phyloP scores from a whole-genome alignment of 2,113 vertebrate species.

The Bufo gargarizans region DNA sequence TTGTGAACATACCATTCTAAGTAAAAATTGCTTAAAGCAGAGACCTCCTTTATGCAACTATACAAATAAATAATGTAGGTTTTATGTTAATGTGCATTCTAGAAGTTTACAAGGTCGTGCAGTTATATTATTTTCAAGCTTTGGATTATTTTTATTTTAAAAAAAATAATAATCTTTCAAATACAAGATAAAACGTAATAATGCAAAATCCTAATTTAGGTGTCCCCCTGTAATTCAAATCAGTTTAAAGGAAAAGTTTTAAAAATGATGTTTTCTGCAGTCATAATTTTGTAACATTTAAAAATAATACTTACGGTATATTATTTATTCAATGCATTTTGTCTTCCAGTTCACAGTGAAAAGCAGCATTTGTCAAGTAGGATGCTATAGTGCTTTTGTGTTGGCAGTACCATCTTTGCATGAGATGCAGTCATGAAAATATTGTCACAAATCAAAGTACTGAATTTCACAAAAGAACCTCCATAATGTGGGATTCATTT shows the following conservation, averaged over 20 bases:
- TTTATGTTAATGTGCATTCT: not conserved
- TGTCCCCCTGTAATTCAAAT: conserved; percentile 25
- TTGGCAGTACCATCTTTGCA: conserved; percentile 51
- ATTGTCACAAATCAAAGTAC: conserved; percentile 56
- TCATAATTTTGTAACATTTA: conserved; percentile 9
- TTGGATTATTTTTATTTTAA: not conserved
- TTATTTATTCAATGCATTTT: conserved; percentile 42
- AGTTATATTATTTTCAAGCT: not conserved
- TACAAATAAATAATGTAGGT: not conserved
- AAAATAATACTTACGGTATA: conserved; percentile 50
- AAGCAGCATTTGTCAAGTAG: conserved; percentile 51
- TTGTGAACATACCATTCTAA: not conserved
- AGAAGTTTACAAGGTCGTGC: not conserved
- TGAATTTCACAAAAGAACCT: conserved; percentile 50
- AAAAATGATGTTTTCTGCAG: conserved; percentile 23
- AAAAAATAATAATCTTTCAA: not conserved
- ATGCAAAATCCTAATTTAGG: conserved; percentile 12
- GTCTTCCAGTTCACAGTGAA: conserved; percentile 36
- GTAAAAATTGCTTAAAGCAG: not conserved
- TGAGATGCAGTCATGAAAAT: conserved; percentile 55
- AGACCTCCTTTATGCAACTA: not conserved
- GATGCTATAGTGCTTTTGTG: conserved; percentile 52
- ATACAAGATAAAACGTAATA: not conserved
- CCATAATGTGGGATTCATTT: conserved; percentile 46
- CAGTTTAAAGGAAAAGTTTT: conserved; percentile 9